A percentile compares a stretch with the other conserved stretches of the same genome.
Evolutionary conservation across 1,140 invertebrate genomes (phyloP).

Genomic region (Kradibia gibbosae): DNA sequence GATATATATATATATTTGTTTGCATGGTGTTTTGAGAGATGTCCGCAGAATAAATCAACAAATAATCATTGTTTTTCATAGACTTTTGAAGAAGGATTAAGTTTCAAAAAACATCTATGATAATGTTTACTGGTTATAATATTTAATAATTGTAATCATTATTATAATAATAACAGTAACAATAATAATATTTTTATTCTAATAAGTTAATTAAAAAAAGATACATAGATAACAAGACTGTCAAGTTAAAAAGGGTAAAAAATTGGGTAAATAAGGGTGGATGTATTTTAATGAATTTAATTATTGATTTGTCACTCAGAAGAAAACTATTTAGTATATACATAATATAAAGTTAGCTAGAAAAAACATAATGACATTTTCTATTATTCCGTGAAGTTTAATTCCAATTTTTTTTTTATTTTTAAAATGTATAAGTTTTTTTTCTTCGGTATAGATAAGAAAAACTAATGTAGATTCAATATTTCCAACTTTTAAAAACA

Average conservation of each 20-base stretch:
- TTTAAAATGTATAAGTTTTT: too few relatives aligned
- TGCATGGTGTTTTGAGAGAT: neutral
- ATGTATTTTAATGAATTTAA: slow-evolving; percentile 37
- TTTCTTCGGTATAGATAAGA: too few relatives aligned
- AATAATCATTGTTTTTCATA: slow-evolving; percentile 2
- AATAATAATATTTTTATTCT: neutral
- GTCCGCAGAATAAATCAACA: slow-evolving; percentile 20
- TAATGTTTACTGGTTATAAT: slow-evolving; percentile 17
- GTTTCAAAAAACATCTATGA: neutral
- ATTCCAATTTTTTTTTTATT: too few relatives aligned
- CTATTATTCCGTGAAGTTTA: too few relatives aligned
- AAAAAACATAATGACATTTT: too few relatives aligned
- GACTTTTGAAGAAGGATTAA: slow-evolving; percentile 6
- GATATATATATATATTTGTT: slow-evolving; percentile 1
- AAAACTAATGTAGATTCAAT: too few relatives aligned
- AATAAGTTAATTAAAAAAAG: neutral
- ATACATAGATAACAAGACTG: neutral
- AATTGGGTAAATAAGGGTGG: neutral
- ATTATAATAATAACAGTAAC: too few relatives aligned
- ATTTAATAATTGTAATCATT: too few relatives aligned
- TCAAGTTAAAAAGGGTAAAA: neutral
- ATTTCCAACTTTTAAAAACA: too few relatives aligned
- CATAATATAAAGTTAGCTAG: too few relatives aligned
- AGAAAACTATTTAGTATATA: too few relatives aligned
- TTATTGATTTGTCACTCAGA: neutral